Base-by-base conservation (phyloP, 2,888 invertebrate species). In the Pseudococcus jackbeardsleyi region DNA sequence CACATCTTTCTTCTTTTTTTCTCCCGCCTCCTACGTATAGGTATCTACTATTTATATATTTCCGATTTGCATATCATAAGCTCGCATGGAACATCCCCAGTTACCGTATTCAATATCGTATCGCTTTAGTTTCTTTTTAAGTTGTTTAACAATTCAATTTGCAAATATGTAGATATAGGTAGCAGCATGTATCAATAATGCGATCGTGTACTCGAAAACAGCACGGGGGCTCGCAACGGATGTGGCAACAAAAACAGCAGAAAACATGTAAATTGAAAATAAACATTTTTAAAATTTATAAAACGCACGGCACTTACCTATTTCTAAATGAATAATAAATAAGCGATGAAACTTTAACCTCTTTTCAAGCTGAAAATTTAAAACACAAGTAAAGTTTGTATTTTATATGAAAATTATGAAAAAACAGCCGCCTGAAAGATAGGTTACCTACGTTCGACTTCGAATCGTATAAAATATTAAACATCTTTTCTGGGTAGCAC, bases 211-310 rank as follows among this genome's bases (percentile, higher is more conserved):
- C n/a, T 59, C 19, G 5, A 19, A 26, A 9, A 26, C 15, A 22
- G 33, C 1, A 33, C 26, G 26, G 26, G 5, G 26, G 6, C 22
- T 0, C 0, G 22, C 26, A 12, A 5, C n/a, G 19, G 59, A 19
- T 59, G 19, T 59, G 19, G 59, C n/a, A 59, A 19, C 19, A 59
- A 19, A 17, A 59, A 59, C 59, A 59, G 19, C 68, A 72, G 68
- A 72, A 72, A 72, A 33, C 68, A 72, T 72, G 68, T 72, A 72
- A 72, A 72, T 72, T 72, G 68, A 72, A 72, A 72, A 72, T 72
- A 72, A 72, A 72, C 68, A 72, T 72, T 72, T 72, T 72, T 72
- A 33, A 72, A 72, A 72, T 72, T 72, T 72, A 72, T 72, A 72
- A 26, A 72, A 72, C 68, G 26, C 1, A 12, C 9, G 26, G 33